Evolutionary conservation across 2,888 invertebrate species (phyloP).

Genomic region (Dusona sp.): DNA sequence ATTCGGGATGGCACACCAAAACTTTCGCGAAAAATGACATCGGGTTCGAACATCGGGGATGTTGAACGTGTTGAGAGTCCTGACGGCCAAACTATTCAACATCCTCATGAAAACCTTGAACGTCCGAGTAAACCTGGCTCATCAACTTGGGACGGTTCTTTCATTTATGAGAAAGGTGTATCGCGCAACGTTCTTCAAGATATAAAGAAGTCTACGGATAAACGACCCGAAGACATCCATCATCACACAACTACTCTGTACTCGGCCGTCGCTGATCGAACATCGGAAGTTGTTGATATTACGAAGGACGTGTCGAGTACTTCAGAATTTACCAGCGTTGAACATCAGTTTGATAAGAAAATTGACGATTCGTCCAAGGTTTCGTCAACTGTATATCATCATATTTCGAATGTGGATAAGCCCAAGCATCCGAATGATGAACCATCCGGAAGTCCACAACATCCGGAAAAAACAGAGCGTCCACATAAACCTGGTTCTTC

Average conservation of each 20-base stretch:
- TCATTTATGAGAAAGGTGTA: constrained; percentile 72
- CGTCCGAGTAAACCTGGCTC: constrained; percentile 72
- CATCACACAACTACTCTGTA: constrained; percentile 18
- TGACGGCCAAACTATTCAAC: constrained; percentile 46
- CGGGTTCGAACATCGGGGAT: constrained; percentile 24
- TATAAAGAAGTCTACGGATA: constrained; percentile 55
- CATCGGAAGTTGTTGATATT: constrained; percentile 19
- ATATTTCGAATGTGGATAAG: constrained; percentile 60
- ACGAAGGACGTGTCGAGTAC: constrained; percentile 45
- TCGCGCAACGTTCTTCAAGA: constrained; percentile 61
- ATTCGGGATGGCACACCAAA: constrained; percentile 77
- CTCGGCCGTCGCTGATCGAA: constrained; percentile 31
- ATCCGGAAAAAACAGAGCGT: constrained; percentile 67
- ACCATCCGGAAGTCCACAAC: constrained; percentile 49
- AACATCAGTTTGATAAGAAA: constrained; percentile 61
- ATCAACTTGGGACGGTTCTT: constrained; percentile 77
- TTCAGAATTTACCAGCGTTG: constrained; percentile 52
- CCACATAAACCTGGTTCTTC: constrained; percentile 77
- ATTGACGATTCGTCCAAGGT: constrained; percentile 63
- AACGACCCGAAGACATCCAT: constrained; percentile 57
- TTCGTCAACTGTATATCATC: constrained; percentile 48
- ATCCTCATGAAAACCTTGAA: constrained; percentile 56
- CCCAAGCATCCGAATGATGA: constrained; percentile 51
- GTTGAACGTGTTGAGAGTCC: constrained; percentile 54
- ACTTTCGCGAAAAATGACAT: constrained; percentile 42